Evolutionary conservation across 2,113 vertebrate species (phyloP).

Genomic region (Gymnobelideus leadbeateri): DNA sequence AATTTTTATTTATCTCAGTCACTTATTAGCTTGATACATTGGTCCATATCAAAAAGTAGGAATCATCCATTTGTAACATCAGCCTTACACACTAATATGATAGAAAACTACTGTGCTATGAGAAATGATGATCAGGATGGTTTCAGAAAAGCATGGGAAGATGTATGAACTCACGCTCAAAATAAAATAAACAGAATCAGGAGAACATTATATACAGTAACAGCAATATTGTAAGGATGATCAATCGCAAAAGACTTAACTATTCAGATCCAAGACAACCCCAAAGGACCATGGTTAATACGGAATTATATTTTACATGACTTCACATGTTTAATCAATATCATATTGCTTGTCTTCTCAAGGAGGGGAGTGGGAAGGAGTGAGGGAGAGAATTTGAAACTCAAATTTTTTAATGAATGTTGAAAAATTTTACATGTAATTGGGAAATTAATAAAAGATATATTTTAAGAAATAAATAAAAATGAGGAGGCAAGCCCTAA

Average conservation of each 20-base stretch:
- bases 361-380: background rate
- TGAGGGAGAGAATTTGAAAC: background rate
- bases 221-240: background rate
- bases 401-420: background rate
- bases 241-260: background rate
- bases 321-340: background rate
- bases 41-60: background rate
- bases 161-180: background rate
- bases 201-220: background rate
- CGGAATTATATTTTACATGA: background rate
- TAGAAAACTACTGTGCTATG: background rate
- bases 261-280: background rate
- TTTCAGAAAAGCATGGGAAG: background rate
- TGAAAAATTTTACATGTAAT: background rate
- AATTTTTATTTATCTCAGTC: background rate
- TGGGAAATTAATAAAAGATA: background rate
- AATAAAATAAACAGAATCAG: background rate
- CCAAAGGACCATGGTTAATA: background rate
- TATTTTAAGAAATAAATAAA: background rate
- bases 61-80: background rate
- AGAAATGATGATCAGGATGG: background rate
- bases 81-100: background rate
- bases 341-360: background rate
- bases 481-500: background rate
- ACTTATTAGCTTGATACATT: background rate